Evolutionary conservation across 2,888 invertebrate genomes (phyloP).

Genomic region (Trachelus stipa): DNA sequence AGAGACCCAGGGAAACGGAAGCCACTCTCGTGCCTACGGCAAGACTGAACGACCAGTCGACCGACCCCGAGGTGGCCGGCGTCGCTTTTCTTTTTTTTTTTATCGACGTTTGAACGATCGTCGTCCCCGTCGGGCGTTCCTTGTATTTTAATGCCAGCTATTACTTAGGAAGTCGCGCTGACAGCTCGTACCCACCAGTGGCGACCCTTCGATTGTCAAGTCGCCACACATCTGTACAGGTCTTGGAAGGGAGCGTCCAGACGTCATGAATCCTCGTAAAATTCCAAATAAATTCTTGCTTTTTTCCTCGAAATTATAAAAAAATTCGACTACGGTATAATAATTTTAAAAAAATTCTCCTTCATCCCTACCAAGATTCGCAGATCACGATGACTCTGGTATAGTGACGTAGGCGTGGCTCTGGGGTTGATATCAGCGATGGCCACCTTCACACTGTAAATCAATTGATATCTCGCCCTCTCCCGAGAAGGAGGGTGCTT

Average conservation of each 20-base stretch:
- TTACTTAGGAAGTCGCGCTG: slow-evolving; percentile 27
- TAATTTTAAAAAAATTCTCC: too few relatives aligned
- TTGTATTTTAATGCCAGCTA: slow-evolving; percentile 33
- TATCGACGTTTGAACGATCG: slow-evolving; percentile 19
- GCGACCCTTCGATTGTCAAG: too few relatives aligned
- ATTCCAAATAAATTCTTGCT: too few relatives aligned
- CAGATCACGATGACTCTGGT: too few relatives aligned
- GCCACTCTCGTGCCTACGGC: slow-evolving; percentile 1
- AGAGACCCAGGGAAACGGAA: slow-evolving; percentile 21
- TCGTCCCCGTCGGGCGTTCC: slow-evolving; percentile 15
- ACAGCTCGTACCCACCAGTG: slow-evolving; percentile 15
- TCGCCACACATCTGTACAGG: too few relatives aligned
- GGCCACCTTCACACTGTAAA: slow-evolving; percentile 66
- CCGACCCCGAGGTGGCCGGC: slow-evolving; percentile 10
- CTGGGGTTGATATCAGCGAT: slow-evolving; percentile 62
- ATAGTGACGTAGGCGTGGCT: slow-evolving; percentile 61
- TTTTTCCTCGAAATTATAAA: too few relatives aligned
- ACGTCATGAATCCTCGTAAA: too few relatives aligned
- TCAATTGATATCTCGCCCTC: slow-evolving; percentile 62
- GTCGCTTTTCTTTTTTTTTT: neutral
- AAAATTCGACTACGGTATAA: too few relatives aligned
- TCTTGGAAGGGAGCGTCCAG: too few relatives aligned
- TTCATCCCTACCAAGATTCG: too few relatives aligned
- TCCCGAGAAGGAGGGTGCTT: slow-evolving; percentile 42
- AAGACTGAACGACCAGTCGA: too few relatives aligned